phyloP scores from a whole-genome alignment of 2,113 vertebrate species.

The Paradoxurus hermaphroditus region DNA sequence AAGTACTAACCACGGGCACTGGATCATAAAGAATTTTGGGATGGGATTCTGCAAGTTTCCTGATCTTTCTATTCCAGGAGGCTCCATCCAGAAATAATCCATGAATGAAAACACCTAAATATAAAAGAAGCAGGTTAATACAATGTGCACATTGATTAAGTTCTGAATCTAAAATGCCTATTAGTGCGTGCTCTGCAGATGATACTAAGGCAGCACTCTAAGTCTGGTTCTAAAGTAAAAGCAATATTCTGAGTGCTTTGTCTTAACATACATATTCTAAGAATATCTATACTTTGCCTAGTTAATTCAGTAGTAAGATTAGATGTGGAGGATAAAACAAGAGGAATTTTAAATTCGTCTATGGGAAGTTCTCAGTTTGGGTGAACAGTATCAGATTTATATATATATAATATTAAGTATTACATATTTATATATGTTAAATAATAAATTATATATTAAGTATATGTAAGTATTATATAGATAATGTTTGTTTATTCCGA shows the following conservation, averaged over 20 bases:
- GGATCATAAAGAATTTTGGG: slow-evolving; percentile 91
- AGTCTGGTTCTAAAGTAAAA: background rate
- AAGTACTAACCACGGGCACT: slow-evolving; percentile 89
- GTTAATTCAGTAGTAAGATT: background rate
- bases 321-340: background rate
- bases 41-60: slow-evolving; percentile 88
- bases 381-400: background rate
- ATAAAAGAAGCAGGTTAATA: slow-evolving; percentile 15
- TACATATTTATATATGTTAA: no score
- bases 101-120: slow-evolving; percentile 88
- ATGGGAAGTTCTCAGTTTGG: background rate
- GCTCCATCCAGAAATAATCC: slow-evolving; percentile 93
- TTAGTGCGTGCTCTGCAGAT: background rate
- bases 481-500: no score
- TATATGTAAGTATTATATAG: no score
- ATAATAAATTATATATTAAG: no score
- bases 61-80: slow-evolving; percentile 89
- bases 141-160: background rate
- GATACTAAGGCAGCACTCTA: background rate
- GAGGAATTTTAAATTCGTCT: background rate
- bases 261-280: background rate
- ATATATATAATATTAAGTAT: background rate
- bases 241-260: background rate
- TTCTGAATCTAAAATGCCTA: background rate
- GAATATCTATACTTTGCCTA: background rate